Evolutionary conservation across 2,797 vertebrate species (phyloP), one percentile per base, ranked within the genome.

Genomic region (Otus scops): DNA sequence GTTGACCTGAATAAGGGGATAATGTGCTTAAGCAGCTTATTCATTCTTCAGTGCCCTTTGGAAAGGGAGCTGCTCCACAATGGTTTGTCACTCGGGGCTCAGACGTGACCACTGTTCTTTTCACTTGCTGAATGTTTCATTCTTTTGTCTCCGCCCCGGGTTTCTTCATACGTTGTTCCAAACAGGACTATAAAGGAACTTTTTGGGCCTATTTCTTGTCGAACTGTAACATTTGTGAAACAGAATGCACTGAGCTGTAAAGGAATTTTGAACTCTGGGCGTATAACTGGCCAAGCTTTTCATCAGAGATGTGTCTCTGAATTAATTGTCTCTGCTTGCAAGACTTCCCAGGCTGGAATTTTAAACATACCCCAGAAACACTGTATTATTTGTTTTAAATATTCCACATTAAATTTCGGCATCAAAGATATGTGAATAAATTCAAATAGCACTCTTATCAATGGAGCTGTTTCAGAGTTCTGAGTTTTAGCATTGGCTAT

Each of bases 1-100:
- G 83, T 89, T 97, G 95, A 95, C 95, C 94, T 95, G 94, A 96
- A 97, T 97, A 97, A 97, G 78, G 27, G 83, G 91, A 96, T 95
- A 96, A 97, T 97, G 87, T 77, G 94, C 71, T 95, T 93, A 93
- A 96, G 93, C 89, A 63, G 96, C 95, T 96, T 96, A 96, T 97
- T 96, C 89, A 90, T 96, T 97, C 91, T 94, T 94, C 95, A 78
- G 57, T 13, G 69, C 80, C 86, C 81, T 92, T 94, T 94, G 85
- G 94, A 86, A 91, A 94, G 89, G 80, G 92, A 94, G 63, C 24
- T 0, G 70, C 64, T 67, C 63, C 85, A 94, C 94, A 97, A 93
- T 95, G 83, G 85, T 93, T 96, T 95, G 93, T 93, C 88, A 84
- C 69, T 88, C 60, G 12, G 79, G 81, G 88, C 36, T 21, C 88